phyloP scores from a whole-genome alignment of 1,140 invertebrate genomes.

The Halyomorpha halys region DNA sequence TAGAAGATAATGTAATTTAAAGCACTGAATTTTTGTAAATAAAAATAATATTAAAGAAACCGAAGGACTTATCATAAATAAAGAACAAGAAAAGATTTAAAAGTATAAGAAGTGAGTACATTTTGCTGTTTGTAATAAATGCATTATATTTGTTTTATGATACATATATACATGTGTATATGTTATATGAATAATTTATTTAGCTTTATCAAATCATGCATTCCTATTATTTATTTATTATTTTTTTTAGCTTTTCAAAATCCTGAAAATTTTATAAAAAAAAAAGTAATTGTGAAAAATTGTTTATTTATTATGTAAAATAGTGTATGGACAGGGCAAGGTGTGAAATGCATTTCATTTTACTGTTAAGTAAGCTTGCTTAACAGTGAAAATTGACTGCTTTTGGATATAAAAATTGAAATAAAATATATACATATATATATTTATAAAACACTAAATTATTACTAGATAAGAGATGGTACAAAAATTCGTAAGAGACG shows the following conservation, averaged over 20 bases:
- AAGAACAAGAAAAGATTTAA: background rate
- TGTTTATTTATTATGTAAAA: too few relatives aligned
- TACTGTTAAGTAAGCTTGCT: background rate
- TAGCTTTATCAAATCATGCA: conserved; percentile 1
- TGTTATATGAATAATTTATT: conserved; percentile 5
- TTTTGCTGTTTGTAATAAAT: background rate
- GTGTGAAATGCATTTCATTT: background rate
- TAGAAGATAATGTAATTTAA: conserved; percentile 18
- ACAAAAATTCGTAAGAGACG: background rate
- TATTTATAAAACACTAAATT: background rate
- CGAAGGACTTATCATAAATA: conserved; percentile 14
- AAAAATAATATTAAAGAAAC: conserved; percentile 15
- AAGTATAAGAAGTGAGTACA: background rate
- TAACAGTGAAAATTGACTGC: background rate
- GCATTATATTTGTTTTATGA: conserved; percentile 10
- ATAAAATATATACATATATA: background rate
- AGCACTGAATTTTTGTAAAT: conserved; percentile 24
- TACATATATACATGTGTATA: conserved; percentile 3
- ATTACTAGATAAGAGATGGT: background rate
- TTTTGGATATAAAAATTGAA: background rate
- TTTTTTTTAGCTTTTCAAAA: background rate
- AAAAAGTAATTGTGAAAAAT: too few relatives aligned
- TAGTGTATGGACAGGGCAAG: background rate
- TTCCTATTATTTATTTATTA: conserved; percentile 1
- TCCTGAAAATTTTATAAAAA: too few relatives aligned